These are phyloP conservation scores for Crotophaga sulcirostris DNA, from an alignment of 2,113 vertebrate species.

Conservation along the genomic window DNA sequence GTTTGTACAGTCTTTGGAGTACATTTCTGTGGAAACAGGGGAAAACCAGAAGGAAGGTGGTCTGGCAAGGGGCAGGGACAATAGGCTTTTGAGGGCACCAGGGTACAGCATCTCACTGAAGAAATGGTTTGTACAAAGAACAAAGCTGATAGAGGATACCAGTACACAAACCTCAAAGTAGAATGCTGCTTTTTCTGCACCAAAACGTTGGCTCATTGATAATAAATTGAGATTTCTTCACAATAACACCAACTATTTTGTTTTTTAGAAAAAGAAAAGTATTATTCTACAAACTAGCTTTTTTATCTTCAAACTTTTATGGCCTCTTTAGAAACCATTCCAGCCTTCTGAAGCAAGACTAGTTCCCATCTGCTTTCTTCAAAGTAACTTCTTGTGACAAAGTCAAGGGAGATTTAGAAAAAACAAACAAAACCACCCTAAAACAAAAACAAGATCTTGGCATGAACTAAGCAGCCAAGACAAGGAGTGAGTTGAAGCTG, in stretches of 20 bases:
- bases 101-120: not conserved
- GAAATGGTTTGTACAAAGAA: not conserved
- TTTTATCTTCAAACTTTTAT: not conserved
- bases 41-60: not conserved
- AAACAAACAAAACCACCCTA: not conserved
- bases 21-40: not conserved
- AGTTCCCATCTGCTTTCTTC: not conserved
- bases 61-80: not conserved
- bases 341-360: not conserved
- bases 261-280: not conserved
- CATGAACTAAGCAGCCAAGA: not conserved
- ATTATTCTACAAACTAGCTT: not conserved
- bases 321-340: not conserved
- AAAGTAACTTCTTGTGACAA: not conserved
- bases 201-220: not conserved
- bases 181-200: not conserved
- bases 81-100: not conserved
- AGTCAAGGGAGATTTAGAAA: not conserved
- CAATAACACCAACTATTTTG: not conserved
- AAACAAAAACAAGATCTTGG: not conserved
- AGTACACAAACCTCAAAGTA: not conserved
- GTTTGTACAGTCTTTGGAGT: not conserved
- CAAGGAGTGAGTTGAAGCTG: not conserved
- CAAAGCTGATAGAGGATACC: not conserved
- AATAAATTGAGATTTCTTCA: not conserved